Base-by-base conservation (phyloP, 2,797 vertebrate species). In the Oryzias dopingdopingensis region DNA sequence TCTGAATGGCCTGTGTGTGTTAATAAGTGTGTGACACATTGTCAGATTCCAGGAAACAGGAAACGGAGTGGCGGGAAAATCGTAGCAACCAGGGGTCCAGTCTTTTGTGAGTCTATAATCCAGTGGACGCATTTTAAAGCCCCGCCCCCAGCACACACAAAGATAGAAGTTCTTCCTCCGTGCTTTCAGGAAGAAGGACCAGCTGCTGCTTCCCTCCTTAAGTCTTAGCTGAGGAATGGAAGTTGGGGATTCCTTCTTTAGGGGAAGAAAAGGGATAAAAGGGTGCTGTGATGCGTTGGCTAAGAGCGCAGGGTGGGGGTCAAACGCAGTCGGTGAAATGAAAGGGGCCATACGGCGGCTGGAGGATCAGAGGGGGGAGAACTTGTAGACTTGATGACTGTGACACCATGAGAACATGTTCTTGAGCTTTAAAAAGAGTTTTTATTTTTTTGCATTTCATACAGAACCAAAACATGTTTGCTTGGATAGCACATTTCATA, bases 31-130 rank as follows among this genome's bases (percentile, higher is more conserved):
- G 47, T 18, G 48, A 76, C 64, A 79, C 49, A 15, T 52, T 74
- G 70, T 67, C 76, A 80, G 73, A 82, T 84, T 85, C 81, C 74
- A 80, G 81, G 81, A 86, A 88, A 85, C 82, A 86, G 84, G 81
- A 88, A 86, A 73, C 79, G 60, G 56, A 73, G 56, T 86, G 81
- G 86, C 81, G 82, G 86, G 82, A 88, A 88, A 84, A 78, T 76
- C 62, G 65, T 64, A 63, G 72, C 80, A 72, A 59, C 53, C 1
- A 79, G 78, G 69, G 70, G 74, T 77, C 63, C 58, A 44, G 56
- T 67, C 82, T 59, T 84, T 88, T 86, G 82, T 85, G 68, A 74
- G 52, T 76, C 71, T 72, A 76, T 83, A 87, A 86, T 86, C 81
- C 83, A 77, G 61, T 62, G 68, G 67, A 66, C 47, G 48, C 58